phyloP scores from a whole-genome alignment of 2,888 invertebrate species.

The Choreutis nemorana region DNA sequence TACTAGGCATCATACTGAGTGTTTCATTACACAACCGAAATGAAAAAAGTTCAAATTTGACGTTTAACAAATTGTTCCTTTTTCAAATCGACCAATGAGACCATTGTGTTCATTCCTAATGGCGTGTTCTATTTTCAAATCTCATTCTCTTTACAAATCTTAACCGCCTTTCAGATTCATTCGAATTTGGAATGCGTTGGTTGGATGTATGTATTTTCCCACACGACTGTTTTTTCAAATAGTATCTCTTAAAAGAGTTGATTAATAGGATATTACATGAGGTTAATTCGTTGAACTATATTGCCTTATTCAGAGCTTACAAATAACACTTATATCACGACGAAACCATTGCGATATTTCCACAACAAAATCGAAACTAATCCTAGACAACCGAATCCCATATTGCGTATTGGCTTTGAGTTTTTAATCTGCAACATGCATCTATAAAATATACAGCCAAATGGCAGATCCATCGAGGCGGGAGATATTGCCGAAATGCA shows the following conservation, averaged over 20 bases:
- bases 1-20: constrained; percentile 55
- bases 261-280: constrained; percentile 53
- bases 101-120: constrained; percentile 63
- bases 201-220: constrained; percentile 54
- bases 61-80: constrained; percentile 68
- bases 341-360: constrained; percentile 12
- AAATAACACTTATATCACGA: no score
- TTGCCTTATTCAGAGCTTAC: no score
- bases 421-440: constrained; percentile 59
- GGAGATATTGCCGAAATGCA: constrained; percentile 60
- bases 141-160: constrained; percentile 66
- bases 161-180: constrained; percentile 60
- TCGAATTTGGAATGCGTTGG: constrained; percentile 63
- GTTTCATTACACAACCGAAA: constrained; percentile 58
- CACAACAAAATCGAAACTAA: no score
- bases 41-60: constrained; percentile 64
- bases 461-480: constrained; percentile 46
- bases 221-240: constrained; percentile 46
- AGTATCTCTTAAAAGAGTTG: constrained; percentile 58
- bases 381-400: no score
- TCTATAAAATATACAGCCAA: constrained; percentile 56
- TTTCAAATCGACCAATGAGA: constrained; percentile 67
- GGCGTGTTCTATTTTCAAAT: constrained; percentile 66
- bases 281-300: no score
- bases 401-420: constrained; percentile 12